Evolutionary conservation across 2,113 vertebrate species (phyloP).

Genomic region (Sigmodon hispidus): DNA sequence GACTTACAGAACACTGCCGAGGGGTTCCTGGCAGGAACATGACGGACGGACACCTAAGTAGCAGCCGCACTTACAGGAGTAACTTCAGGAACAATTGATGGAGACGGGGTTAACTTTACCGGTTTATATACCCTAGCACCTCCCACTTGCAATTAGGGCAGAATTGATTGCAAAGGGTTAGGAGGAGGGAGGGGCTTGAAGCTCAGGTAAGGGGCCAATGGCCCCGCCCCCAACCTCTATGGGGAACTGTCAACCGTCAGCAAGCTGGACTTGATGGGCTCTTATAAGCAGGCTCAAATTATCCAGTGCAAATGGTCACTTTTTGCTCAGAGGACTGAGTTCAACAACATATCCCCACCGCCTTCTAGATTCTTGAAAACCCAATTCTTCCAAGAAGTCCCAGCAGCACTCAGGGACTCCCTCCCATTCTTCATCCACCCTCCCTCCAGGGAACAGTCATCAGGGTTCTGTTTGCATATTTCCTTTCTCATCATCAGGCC

Average conservation of each 20-base stretch:
- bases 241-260: background rate
- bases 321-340: background rate
- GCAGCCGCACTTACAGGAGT: background rate
- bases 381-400: background rate
- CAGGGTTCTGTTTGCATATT: background rate
- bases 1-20: background rate
- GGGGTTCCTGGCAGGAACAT: background rate
- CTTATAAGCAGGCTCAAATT: background rate
- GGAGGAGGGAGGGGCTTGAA: background rate
- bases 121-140: background rate
- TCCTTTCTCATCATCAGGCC: background rate
- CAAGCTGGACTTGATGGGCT: too few relatives aligned
- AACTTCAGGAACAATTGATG: too few relatives aligned
- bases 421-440: background rate
- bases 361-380: background rate
- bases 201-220: too few relatives aligned
- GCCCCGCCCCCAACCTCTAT: background rate
- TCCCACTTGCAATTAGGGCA: background rate
- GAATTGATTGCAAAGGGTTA: background rate
- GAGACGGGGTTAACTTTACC: too few relatives aligned
- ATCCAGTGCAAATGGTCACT: background rate
- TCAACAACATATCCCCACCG: background rate
- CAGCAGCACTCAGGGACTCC: background rate
- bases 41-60: too few relatives aligned
- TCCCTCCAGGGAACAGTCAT: background rate